phyloP scores from a whole-genome alignment of 2,888 invertebrate species.

The Artemia sinica region DNA sequence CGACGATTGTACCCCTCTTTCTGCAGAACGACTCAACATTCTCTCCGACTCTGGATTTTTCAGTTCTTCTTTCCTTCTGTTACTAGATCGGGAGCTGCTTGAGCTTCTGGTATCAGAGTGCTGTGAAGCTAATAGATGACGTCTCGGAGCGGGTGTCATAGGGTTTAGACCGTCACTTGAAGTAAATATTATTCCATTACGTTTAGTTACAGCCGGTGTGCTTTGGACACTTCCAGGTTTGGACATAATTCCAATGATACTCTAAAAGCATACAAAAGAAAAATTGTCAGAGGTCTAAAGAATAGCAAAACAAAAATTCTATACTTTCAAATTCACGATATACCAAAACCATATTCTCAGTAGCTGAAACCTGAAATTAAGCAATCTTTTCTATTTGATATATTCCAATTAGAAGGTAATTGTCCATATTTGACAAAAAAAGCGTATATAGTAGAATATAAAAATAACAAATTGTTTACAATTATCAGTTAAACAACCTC shows the following conservation, averaged over 20 bases:
- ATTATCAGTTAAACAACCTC: no score
- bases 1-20: background rate
- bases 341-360: no score
- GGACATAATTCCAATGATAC: background rate
- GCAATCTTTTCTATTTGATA: no score
- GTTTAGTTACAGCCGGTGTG: constrained; percentile 12
- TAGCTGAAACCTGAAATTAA: no score
- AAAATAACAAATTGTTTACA: no score
- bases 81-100: constrained; percentile 6
- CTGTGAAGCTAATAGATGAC: background rate
- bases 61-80: background rate
- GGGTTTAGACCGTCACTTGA: background rate
- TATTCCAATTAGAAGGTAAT: no score
- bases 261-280: background rate
- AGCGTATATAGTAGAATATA: no score
- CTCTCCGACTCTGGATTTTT: background rate
- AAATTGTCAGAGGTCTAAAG: no score
- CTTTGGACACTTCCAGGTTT: constrained; percentile 7
- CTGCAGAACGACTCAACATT: background rate
- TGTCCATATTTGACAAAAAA: no score
- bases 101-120: background rate
- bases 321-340: no score
- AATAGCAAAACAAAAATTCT: no score
- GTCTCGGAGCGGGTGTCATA: constrained; percentile 7
- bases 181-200: constrained; percentile 7